These are phyloP conservation scores for Cyprinodon diabolis DNA, from an alignment of 2,797 vertebrate species.

Conservation along the genomic window DNA sequence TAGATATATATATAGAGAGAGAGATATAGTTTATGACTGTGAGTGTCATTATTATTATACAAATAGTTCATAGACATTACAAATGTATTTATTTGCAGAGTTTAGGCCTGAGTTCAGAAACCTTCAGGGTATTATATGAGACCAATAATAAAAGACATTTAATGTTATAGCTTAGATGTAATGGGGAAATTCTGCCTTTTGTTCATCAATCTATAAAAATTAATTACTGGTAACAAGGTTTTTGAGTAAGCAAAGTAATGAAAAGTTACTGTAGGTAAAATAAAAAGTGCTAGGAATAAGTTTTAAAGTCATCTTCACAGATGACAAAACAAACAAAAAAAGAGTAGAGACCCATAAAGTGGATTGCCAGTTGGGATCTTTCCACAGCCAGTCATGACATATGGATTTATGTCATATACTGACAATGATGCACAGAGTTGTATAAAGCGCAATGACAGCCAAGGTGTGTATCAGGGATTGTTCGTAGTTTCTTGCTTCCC, in stretches of 20 bases:
- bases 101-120: neutral
- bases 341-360: too few relatives aligned
- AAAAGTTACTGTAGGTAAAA: neutral
- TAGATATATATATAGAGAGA: too few relatives aligned
- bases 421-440: neutral
- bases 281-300: too few relatives aligned
- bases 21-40: too few relatives aligned
- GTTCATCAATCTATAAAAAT: neutral
- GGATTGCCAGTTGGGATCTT: too few relatives aligned
- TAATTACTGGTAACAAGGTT: neutral
- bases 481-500: neutral
- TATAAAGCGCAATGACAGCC: neutral
- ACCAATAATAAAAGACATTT: neutral
- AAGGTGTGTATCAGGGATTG: neutral
- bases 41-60: too few relatives aligned
- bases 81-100: too few relatives aligned
- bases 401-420: neutral
- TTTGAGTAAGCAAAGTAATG: neutral
- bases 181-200: neutral
- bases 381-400: neutral
- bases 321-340: too few relatives aligned
- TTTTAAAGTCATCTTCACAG: too few relatives aligned
- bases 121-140: neutral
- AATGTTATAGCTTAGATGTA: neutral
- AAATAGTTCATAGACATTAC: too few relatives aligned